A percentile compares a stretch with the other conserved stretches of the same genome.
These are phyloP conservation scores for Eospalax fontanierii DNA, from an alignment of 2,797 vertebrate species.

Conservation along the genomic window DNA sequence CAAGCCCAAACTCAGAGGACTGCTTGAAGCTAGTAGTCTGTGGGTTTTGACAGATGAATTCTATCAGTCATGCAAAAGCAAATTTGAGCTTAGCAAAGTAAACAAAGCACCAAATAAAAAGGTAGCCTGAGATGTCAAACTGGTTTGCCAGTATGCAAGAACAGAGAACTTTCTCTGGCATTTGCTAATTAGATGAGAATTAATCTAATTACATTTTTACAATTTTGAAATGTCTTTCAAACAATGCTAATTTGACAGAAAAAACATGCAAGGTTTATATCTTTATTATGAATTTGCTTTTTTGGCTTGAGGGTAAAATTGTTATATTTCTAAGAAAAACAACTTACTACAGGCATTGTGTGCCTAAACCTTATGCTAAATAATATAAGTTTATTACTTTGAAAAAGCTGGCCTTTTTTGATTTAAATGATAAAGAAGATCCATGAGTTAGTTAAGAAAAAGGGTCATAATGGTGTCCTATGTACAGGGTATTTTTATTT, in stretches of 20 bases:
- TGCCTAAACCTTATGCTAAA: slow-evolving; percentile 15
- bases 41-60: slow-evolving; percentile 57
- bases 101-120: neutral
- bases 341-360: neutral
- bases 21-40: slow-evolving; percentile 48
- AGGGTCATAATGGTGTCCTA: slow-evolving; percentile 21
- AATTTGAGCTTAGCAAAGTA: slow-evolving; percentile 27
- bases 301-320: slow-evolving; percentile 60
- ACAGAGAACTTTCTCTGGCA: neutral
- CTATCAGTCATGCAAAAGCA: slow-evolving; percentile 7
- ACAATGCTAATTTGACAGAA: neutral
- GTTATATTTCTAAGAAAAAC: slow-evolving; percentile 62
- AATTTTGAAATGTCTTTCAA: slow-evolving; percentile 51
- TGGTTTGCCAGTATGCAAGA: slow-evolving; percentile 6
- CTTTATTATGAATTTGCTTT: neutral
- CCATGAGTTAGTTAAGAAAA: neutral
- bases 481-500: neutral
- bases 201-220: neutral
- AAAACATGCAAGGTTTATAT: neutral
- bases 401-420: slow-evolving; percentile 33
- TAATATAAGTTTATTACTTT: slow-evolving; percentile 53
- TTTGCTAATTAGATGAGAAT: neutral
- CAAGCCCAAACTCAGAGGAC: slow-evolving; percentile 12
- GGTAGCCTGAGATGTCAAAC: slow-evolving; percentile 30
- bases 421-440: slow-evolving; percentile 12